Evolutionary conservation across 2,888 invertebrate genomes (phyloP), one percentile per base, ranked within the genome.

Genomic region (Eupeodes luniger): DNA sequence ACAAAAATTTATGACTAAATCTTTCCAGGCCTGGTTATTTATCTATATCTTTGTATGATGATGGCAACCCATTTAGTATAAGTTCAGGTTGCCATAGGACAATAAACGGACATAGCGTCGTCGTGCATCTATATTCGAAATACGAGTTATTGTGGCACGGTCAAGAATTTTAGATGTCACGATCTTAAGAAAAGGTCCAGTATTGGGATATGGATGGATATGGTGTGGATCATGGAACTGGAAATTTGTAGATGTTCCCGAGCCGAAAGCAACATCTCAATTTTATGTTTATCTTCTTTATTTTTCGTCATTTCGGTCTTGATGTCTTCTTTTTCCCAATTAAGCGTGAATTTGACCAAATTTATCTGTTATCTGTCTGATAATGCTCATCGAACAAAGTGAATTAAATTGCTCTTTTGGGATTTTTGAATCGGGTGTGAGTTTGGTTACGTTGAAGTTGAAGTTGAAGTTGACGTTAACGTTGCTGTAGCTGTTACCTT

Each of bases 331-430:
- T 79, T 85, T 86, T 90, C 90, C 91, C 92, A 92, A 93, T 93
- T 93, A 93, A 93, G 93, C 93, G 93, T 93, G 92, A 93, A 93
- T 92, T 91, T 92, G 92, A 93, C 93, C 92, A 92, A 91, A 92
- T 93, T 93, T 93, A 93, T 93, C 93, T 92, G 92, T 92, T 93
- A 93, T 93, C 93, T 91, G 85, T 75, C 91, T 91, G 93, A 93
- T 93, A 93, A 93, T 93, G 93, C 93, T 93, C 93, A 93, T 91
- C 93, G 93, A 93, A 93, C 93, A 93, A 93, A 93, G 93, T 93
- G 93, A 93, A 93, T 93, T 93, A 92, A 93, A 93, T 93, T 93
- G 93, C 81, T 87, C 83, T 85, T 72, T 53, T 59, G 64, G 44
- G 16, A 67, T 57, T 16, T 69, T 14, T 3, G 70, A 36, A 49